These are phyloP conservation scores for Himalopsyche kuldschensis DNA, from an alignment of 2,888 invertebrate genomes.

Conservation along the genomic window DNA sequence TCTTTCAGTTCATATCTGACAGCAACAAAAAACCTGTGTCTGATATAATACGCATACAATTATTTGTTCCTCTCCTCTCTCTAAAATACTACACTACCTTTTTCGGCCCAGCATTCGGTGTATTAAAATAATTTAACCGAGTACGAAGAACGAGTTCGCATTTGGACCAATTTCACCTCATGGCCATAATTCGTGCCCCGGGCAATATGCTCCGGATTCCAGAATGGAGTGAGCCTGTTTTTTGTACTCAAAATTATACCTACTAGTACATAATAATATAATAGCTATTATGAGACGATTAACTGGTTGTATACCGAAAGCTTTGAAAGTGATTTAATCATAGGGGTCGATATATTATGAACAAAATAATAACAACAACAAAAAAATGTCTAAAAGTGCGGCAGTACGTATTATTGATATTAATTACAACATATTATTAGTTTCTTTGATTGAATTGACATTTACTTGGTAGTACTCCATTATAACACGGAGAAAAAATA, in stretches of 20 bases:
- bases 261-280: background rate
- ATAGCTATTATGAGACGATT: background rate
- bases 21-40: background rate
- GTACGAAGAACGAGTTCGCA: background rate
- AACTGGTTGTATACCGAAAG: background rate
- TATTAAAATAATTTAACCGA: background rate
- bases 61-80: background rate
- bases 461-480: too few relatives aligned
- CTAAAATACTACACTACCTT: background rate
- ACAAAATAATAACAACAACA: too few relatives aligned
- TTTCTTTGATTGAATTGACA: too few relatives aligned
- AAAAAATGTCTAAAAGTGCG: too few relatives aligned
- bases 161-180: background rate
- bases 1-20: background rate
- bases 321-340: background rate
- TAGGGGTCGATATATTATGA: background rate
- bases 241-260: background rate
- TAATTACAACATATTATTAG: too few relatives aligned
- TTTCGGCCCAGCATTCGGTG: background rate
- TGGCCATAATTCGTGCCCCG: background rate
- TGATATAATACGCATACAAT: background rate
- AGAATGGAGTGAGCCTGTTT: background rate
- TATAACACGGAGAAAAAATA: too few relatives aligned
- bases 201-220: background rate
- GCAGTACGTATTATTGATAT: too few relatives aligned